Evolutionary conservation across 30 jellyfish, hydroid and myxozoan species (phyloP), one percentile per base, ranked within the genome.

Genomic region (Clytia hemisphaerica): DNA sequence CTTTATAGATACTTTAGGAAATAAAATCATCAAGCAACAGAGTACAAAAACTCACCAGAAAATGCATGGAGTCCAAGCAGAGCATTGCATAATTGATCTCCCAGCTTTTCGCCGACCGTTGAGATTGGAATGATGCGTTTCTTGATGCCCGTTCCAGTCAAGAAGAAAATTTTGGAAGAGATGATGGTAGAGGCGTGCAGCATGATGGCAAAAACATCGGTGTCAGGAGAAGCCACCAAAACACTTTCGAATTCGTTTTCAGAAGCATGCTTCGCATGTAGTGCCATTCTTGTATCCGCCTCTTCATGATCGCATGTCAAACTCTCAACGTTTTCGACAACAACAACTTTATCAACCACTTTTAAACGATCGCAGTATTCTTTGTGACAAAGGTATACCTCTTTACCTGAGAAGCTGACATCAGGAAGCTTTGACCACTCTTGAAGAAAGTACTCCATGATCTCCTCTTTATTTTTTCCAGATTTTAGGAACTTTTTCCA

Each of bases 211-310:
- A 82, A 63, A 14, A 82, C 92, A 58, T 82, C 94, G n/a, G 94
- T 82, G 54, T 75, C 92, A 1, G n/a, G n/a, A n/a, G n/a, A n/a
- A n/a, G n/a, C n/a, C 28, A 55, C 70, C 32, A 26, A 9, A 26
- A 26, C 84, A 64, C 57, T 74, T 35, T 27, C 57, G 27, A 45
- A 58, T 15, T 44, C 89, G 27, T 55, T 64, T 21, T 75, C 3
- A 7, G 89, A 76, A 32, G 86, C 93, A 33, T 80, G 94, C 29
- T 80, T 61, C 22, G 86, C 93, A 79, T 68, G 79, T 29, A 69
- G 45, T 6, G 58, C 29, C 78, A 69, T 26, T 21, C 92, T 46
- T 49, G 94, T 67, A 49, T 83, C 92, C 35, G 84, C 92, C 68
- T 73, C 92, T 66, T 83, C 92, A 61, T 83, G 94, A 32, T 73